A percentile compares a stretch with the other conserved stretches of the same genome.
Conservation (phyloP, 2,113 vertebrate genomes). For the Ciconia maguari region DNA sequence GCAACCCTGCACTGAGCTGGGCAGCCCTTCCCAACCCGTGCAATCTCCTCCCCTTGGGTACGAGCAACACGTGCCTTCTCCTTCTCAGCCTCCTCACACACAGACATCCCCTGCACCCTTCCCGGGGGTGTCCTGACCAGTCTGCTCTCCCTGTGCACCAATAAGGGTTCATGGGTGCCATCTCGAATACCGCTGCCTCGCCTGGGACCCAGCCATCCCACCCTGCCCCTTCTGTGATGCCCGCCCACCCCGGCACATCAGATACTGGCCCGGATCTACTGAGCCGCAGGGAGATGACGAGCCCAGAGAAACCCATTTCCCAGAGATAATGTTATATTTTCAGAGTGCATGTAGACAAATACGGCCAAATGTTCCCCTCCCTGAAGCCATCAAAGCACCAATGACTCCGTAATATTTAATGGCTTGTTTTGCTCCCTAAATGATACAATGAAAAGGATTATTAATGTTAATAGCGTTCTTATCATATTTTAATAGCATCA, state of each 20-base stretch:
- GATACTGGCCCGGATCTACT: background rate
- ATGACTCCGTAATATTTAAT: slow-evolving; percentile 74
- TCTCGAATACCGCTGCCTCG: background rate
- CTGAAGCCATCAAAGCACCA: slow-evolving; percentile 70
- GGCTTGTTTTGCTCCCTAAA: slow-evolving; percentile 78
- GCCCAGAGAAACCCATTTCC: slow-evolving; percentile 13
- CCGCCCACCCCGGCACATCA: fast-evolving
- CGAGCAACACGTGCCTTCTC: fast-evolving
- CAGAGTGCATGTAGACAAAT: slow-evolving; percentile 54
- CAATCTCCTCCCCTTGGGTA: fast-evolving
- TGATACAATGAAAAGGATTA: slow-evolving; percentile 78
- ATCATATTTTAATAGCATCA: slow-evolving; percentile 78
- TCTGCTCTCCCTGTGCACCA: background rate
- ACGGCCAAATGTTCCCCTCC: slow-evolving; percentile 63
- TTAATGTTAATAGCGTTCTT: slow-evolving; percentile 77
- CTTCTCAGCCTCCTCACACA: fast-evolving
- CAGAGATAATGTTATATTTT: slow-evolving; percentile 35
- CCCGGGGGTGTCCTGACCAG: fast-evolving
- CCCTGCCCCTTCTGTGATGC: background rate
- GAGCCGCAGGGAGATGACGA: background rate
- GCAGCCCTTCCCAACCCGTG: background rate
- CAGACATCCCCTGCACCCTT: background rate
- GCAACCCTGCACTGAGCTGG: background rate
- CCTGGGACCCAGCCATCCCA: background rate
- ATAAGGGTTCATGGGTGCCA: background rate